A percentile compares a stretch with the other conserved stretches of the same genome.
Evolutionary conservation across 2,797 vertebrate species (phyloP).

Genomic region (Sphaeramia orbicularis): DNA sequence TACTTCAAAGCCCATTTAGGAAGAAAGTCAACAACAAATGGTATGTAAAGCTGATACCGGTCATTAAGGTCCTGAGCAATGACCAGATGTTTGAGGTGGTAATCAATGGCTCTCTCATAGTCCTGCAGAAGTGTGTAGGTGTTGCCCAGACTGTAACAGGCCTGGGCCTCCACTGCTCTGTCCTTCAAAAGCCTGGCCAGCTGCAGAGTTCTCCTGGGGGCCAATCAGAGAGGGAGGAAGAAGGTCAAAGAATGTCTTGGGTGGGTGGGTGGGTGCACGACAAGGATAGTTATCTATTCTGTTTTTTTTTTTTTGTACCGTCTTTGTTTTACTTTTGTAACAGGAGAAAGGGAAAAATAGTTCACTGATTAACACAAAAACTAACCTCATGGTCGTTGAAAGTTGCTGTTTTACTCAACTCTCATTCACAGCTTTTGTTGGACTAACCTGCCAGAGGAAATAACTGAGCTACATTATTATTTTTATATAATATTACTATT

Average conservation of each 20-base stretch:
- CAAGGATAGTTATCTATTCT: slow-evolving; percentile 50
- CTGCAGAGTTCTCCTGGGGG: slow-evolving; percentile 89
- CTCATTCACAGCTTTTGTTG: neutral
- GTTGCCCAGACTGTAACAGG: slow-evolving; percentile 96
- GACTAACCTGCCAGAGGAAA: neutral
- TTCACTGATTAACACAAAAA: too few relatives aligned
- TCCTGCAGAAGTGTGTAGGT: slow-evolving; percentile 95
- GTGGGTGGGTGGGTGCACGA: slow-evolving; percentile 38
- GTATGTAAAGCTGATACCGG: slow-evolving; percentile 75
- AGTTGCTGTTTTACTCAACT: neutral
- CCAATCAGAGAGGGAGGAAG: slow-evolving; percentile 37
- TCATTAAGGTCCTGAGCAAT: slow-evolving; percentile 94
- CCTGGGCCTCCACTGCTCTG: slow-evolving; percentile 94
- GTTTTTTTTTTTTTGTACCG: slow-evolving; percentile 20
- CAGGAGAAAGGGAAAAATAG: neutral
- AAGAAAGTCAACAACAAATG: slow-evolving; percentile 31
- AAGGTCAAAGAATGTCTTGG: slow-evolving; percentile 63
- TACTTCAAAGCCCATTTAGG: slow-evolving; percentile 41
- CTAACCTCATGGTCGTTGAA: too few relatives aligned
- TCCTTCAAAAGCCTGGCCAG: slow-evolving; percentile 93
- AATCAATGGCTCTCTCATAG: slow-evolving; percentile 94
- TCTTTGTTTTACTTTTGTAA: slow-evolving; percentile 16
- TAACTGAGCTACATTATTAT: too few relatives aligned
- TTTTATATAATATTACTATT: too few relatives aligned
- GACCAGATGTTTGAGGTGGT: slow-evolving; percentile 93